phyloP scores from a whole-genome alignment of 2,888 invertebrate genomes.

The Melanostoma mellinum region DNA sequence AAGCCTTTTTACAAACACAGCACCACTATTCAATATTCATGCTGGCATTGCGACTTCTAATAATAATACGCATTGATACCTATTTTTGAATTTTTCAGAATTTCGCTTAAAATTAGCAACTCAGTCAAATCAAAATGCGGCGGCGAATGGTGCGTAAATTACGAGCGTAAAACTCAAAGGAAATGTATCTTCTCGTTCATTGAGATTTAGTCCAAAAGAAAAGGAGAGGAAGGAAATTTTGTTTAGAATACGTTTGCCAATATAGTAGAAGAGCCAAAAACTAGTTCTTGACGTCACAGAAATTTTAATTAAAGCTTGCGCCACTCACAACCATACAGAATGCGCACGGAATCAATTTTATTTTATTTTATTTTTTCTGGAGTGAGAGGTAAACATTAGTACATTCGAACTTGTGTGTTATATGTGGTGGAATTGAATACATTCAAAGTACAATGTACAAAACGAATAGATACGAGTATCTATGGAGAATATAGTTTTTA shows the following conservation, averaged over 20 bases:
- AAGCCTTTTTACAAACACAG: conserved; percentile 9
- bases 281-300: conserved; percentile 52
- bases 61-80: conserved; percentile 63
- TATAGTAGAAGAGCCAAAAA: conserved; percentile 36
- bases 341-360: neutral
- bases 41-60: conserved; percentile 49
- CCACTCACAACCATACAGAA: conserved; percentile 14
- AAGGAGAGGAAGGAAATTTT: conserved; percentile 25
- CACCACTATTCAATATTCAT: neutral
- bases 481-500: conserved; percentile 1
- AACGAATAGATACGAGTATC: too few relatives aligned
- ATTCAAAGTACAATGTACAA: too few relatives aligned
- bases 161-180: conserved; percentile 18
- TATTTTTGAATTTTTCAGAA: conserved; percentile 42
- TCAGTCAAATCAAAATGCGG: conserved; percentile 23
- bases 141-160: conserved; percentile 60
- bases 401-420: conserved; percentile 59
- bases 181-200: conserved; percentile 43
- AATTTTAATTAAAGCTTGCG: conserved; percentile 17
- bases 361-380: conserved; percentile 41
- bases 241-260: conserved; percentile 44
- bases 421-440: neutral
- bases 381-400: conserved; percentile 64
- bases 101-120: conserved; percentile 53
- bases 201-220: conserved; percentile 35